Evolutionary conservation across 2,888 invertebrate genomes (phyloP), one percentile per base, ranked within the genome.

Genomic region (Athalia rosae): DNA sequence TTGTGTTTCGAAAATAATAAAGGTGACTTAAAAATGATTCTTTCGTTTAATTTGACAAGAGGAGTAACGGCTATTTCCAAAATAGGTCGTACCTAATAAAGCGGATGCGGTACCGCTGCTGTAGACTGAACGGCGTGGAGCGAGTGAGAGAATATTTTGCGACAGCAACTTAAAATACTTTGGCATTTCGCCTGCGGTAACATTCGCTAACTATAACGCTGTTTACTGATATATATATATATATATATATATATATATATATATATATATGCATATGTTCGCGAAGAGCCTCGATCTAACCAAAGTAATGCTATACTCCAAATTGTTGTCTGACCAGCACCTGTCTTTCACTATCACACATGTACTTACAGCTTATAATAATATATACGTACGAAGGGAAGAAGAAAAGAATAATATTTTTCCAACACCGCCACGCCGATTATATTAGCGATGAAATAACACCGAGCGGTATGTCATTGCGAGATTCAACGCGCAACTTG

Each of bases 71-170:
- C 78, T 74, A 77, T 79, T 79, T 79, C 79, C 79, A 71, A 84
- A 84, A 81, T 77, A 79, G 80, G 77, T 80, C 80, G 79, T 80
- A 81, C 81, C 82, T 79, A 81, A 28, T 28, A 28, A 83, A 67
- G 15, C 71, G 71, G 58, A 71, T 45, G 71, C 56, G 50, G 56
- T 58, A 41, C 58, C 58, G 71, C 56, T 45, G 56, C 43, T 58
- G 28, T 28, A 28, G 28, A 28, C 28, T 28, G 28, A 28, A 28
- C 28, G 28, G 28, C 8, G 48, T 50, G 50, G 56, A 58, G 56
- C 8, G 45, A 71, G 58, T 45, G 43, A 58, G 71, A 43, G 56
- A 71, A 58, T 58, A 71, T 71, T 67, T 58, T 71, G 71, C 71
- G 71, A 71, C 71, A 71, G 71, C 53, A n/a, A 71, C 56, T 58